Conservation (phyloP, 1,140 invertebrate species). For the Sogatella furcifera region DNA sequence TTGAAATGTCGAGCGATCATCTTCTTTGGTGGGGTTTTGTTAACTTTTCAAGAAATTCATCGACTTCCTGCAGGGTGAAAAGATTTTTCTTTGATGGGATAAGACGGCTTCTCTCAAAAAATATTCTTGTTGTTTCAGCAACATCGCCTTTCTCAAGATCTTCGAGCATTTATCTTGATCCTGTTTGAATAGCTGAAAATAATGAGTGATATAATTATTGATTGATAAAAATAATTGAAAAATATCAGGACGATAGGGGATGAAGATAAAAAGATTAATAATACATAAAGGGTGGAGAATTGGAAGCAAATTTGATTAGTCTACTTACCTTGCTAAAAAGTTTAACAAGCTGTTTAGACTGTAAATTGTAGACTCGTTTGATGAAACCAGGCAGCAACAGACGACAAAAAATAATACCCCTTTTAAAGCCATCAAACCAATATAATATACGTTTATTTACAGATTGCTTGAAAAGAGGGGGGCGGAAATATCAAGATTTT, state of each 20-base stretch:
- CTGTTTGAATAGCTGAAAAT: constrained; percentile 50
- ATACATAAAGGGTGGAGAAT: no score
- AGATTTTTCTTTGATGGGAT: constrained; percentile 54
- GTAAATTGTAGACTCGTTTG: constrained; percentile 82
- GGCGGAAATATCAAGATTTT: background rate
- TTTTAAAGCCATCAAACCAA: constrained; percentile 48
- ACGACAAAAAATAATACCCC: constrained; percentile 68
- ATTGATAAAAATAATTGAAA: no score
- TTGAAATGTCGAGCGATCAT: constrained; percentile 73
- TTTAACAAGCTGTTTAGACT: constrained; percentile 84
- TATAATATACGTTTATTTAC: no score
- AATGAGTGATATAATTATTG: background rate
- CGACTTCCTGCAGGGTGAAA: constrained; percentile 64
- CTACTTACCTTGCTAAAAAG: constrained; percentile 59
- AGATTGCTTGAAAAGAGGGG: no score
- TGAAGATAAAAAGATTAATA: no score
- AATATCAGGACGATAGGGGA: no score
- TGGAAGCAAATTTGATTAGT: no score
- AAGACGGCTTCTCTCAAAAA: constrained; percentile 54
- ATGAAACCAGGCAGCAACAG: constrained; percentile 70
- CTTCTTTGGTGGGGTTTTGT: constrained; percentile 71
- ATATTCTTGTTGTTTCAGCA: constrained; percentile 72
- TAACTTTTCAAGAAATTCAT: constrained; percentile 59
- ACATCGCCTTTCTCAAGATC: constrained; percentile 83
- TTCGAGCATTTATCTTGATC: constrained; percentile 70